These are phyloP conservation scores for Poeciliopsis retropinna DNA, from an alignment of 2,113 vertebrate genomes.

Conservation along the genomic window DNA sequence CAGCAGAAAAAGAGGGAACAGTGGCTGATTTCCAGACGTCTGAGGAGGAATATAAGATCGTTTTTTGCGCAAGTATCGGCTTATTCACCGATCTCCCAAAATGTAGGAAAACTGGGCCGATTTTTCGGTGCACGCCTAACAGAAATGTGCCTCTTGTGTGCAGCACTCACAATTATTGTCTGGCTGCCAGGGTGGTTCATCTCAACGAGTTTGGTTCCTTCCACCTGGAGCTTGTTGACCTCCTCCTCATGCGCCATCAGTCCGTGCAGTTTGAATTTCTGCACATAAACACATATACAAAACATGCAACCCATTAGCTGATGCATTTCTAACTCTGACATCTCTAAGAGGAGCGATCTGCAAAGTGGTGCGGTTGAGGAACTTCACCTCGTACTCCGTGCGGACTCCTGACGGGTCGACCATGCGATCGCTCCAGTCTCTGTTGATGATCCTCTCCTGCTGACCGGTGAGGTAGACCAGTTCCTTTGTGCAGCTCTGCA, in stretches of 20 bases:
- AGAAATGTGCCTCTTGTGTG: neutral
- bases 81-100: no score
- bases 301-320: neutral
- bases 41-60: no score
- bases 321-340: no score
- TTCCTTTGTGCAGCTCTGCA: slow-evolving; percentile 91
- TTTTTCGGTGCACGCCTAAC: no score
- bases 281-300: neutral
- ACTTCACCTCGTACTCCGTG: slow-evolving; percentile 86
- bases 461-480: slow-evolving; percentile 84
- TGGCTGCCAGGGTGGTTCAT: slow-evolving; percentile 85
- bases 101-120: no score
- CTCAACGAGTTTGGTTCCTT: slow-evolving; percentile 83
- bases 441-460: slow-evolving; percentile 86
- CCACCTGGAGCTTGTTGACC: slow-evolving; percentile 84
- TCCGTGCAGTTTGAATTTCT: slow-evolving; percentile 90
- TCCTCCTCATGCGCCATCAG: slow-evolving; percentile 86
- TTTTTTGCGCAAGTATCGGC: no score
- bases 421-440: slow-evolving; percentile 95
- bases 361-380: neutral
- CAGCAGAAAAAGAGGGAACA: no score
- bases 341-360: no score
- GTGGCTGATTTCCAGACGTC: no score
- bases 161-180: slow-evolving; percentile 80
- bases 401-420: slow-evolving; percentile 77